A percentile compares a stretch with the other conserved stretches of the same genome.
Evolutionary conservation across 1,140 invertebrate genomes (phyloP).

Genomic region (Melitaea cinxia): DNA sequence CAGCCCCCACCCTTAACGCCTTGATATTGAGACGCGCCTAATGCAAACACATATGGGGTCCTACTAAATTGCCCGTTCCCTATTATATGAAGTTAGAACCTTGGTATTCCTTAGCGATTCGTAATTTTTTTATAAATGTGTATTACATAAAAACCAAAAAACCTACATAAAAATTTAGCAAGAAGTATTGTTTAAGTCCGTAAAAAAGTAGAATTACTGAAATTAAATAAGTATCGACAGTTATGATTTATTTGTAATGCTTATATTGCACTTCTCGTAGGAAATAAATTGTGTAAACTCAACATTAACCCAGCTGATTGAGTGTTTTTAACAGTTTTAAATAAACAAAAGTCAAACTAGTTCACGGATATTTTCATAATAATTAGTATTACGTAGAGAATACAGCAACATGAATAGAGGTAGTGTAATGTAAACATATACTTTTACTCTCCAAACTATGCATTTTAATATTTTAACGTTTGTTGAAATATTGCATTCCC

Average conservation of each 20-base stretch:
- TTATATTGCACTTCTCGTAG: not conserved
- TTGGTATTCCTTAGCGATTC: no score
- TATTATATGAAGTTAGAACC: no score
- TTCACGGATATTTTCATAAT: constrained; percentile 15
- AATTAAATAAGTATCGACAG: no score
- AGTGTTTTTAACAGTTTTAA: not conserved
- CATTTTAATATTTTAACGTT: no score
- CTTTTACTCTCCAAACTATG: no score
- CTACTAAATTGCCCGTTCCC: no score
- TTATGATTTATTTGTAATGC: not conserved
- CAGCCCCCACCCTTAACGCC: not conserved
- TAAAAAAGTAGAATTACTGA: no score
- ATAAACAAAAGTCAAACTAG: constrained; percentile 19
- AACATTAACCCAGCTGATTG: constrained; percentile 4
- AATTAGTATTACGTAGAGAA: constrained; percentile 16
- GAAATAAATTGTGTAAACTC: not conserved
- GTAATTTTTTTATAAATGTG: no score
- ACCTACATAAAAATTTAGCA: no score
- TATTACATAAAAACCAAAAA: no score
- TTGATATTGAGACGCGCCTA: not conserved
- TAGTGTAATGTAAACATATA: constrained; percentile 1
- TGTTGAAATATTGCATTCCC: no score
- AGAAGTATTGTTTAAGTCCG: no score
- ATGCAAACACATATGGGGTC: not conserved
- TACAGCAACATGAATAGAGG: constrained; percentile 15